Evolutionary conservation across 2,113 vertebrate species (phyloP).

Genomic region (Oreocharis arfaki): DNA sequence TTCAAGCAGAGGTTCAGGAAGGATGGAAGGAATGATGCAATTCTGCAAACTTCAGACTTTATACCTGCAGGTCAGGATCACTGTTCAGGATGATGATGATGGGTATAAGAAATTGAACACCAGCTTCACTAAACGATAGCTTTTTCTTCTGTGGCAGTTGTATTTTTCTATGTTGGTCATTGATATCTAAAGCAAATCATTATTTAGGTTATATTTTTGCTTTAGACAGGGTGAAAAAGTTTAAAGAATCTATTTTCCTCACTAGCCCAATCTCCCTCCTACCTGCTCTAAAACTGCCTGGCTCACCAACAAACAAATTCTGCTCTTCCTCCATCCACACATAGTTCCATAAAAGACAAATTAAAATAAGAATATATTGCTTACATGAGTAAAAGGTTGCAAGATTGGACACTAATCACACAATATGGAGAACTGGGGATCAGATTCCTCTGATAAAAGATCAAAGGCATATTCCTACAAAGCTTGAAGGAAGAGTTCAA

Average conservation of each 20-base stretch:
- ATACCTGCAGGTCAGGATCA: neutral
- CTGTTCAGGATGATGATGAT: neutral
- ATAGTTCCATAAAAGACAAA: neutral
- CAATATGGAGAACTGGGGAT: neutral
- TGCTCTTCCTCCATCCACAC: neutral
- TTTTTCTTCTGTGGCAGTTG: neutral
- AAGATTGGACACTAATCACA: fast-evolving
- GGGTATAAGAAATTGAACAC: neutral
- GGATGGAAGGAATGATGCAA: neutral
- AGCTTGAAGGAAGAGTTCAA: neutral
- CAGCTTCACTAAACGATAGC: neutral
- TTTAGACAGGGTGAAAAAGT: neutral
- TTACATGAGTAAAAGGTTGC: neutral
- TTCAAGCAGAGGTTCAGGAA: neutral
- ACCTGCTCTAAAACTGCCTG: neutral
- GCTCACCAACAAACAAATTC: neutral
- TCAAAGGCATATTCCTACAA: neutral
- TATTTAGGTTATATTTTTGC: neutral
- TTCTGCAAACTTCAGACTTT: neutral
- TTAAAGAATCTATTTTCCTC: neutral
- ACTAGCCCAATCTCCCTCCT: neutral
- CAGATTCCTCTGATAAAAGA: neutral
- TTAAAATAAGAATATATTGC: neutral
- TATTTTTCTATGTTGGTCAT: fast-evolving
- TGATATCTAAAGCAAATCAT: neutral